phyloP scores from a whole-genome alignment of 2,888 invertebrate species.

The Aphodius granarius region DNA sequence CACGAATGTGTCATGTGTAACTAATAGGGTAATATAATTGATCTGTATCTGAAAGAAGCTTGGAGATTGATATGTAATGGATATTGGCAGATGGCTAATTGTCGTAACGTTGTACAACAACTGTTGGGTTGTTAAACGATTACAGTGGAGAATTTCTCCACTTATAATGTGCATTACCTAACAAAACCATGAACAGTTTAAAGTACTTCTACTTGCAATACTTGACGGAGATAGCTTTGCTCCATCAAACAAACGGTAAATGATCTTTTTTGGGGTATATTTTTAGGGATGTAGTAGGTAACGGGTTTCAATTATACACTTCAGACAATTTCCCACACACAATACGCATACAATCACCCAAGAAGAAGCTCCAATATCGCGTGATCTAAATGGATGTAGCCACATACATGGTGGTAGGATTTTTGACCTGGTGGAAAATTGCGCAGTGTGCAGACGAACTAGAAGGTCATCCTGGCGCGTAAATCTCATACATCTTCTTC shows the following conservation, averaged over 20 bases:
- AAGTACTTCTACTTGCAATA: not conserved
- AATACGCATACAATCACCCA: not conserved
- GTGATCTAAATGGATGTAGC: not conserved
- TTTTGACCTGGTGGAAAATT: not conserved
- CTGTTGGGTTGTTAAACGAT: not conserved
- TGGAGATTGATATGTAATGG: not conserved
- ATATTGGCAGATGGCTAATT: not conserved
- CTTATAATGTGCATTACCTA: not conserved
- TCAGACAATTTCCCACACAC: not conserved
- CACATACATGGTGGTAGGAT: not conserved
- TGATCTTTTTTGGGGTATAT: not conserved
- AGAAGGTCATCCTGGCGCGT: not conserved
- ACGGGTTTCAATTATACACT: not conserved
- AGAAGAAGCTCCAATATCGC: not conserved
- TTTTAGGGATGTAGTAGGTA: not conserved
- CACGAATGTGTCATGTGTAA: not conserved
- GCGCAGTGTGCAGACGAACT: not conserved
- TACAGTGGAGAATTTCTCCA: not conserved
- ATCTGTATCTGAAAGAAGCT: not conserved
- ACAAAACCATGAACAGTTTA: not conserved
- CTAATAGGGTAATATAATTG: not conserved
- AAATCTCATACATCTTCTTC: constrained; percentile 16
- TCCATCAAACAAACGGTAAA: not conserved
- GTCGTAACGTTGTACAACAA: not conserved
- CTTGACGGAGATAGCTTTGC: not conserved